Evolutionary conservation across 2,113 vertebrate genomes (phyloP).

Genomic region (Thoracochromis brauschi): DNA sequence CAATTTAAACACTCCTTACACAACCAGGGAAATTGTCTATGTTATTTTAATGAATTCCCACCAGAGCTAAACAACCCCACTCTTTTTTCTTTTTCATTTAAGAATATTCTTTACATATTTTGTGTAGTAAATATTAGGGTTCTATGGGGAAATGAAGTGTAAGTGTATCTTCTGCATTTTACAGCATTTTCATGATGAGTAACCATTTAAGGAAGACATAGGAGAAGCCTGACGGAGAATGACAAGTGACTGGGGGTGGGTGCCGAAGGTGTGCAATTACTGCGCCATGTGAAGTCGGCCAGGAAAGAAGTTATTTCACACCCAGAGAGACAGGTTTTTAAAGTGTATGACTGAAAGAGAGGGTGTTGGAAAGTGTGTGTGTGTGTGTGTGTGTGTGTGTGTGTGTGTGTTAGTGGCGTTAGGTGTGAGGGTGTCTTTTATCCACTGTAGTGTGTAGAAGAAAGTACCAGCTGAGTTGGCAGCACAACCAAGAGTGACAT

Average conservation of each 20-base stretch:
- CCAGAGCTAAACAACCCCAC: neutral
- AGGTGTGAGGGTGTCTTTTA: neutral
- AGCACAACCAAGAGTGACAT: conserved; percentile 53
- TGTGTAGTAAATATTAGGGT: neutral
- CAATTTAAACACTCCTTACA: neutral
- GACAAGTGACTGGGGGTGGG: neutral
- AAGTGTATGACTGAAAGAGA: conserved; percentile 18
- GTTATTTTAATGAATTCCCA: neutral
- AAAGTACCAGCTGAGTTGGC: conserved; percentile 49
- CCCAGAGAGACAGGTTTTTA: conserved; percentile 18
- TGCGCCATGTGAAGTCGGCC: conserved; percentile 14
- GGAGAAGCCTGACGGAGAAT: neutral
- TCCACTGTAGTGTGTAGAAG: conserved; percentile 21
- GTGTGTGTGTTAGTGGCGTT: neutral
- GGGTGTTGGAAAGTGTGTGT: neutral
- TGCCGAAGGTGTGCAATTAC: conserved; percentile 39
- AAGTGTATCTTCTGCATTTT: neutral
- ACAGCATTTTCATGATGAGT: neutral
- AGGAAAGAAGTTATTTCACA: conserved; percentile 50
- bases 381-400: neutral
- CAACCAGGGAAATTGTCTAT: neutral
- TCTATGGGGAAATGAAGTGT: neutral
- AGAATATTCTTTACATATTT: neutral
- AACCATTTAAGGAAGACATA: conserved; percentile 21
- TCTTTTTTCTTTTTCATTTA: neutral